These are phyloP conservation scores for Salvelinus alpinus DNA, from an alignment of 2,113 vertebrate genomes.

Conservation along the genomic window DNA sequence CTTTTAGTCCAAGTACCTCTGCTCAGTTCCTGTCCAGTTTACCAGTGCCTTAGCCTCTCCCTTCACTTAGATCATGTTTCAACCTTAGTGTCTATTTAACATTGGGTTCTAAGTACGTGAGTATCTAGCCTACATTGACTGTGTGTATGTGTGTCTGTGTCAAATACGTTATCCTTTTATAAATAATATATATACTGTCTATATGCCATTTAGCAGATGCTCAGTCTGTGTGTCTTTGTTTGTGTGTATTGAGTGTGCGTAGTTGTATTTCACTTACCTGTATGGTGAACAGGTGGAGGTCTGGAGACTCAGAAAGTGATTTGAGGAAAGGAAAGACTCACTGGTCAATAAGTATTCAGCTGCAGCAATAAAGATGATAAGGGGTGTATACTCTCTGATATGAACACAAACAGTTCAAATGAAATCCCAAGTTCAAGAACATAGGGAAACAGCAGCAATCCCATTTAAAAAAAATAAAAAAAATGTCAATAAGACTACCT, in stretches of 20 bases:
- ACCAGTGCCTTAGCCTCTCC: neutral
- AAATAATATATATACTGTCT: too few species aligned
- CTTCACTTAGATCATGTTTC: neutral
- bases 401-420: neutral
- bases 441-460: neutral
- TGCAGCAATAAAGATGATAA: neutral
- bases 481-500: too few species aligned
- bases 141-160: neutral
- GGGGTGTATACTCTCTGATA: neutral
- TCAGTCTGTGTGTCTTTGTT: neutral
- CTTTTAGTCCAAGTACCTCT: too few species aligned
- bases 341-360: constrained; percentile 24
- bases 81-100: neutral
- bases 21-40: neutral
- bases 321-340: neutral
- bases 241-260: neutral
- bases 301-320: constrained; percentile 6
- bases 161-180: too few species aligned
- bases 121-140: neutral
- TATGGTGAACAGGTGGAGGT: constrained; percentile 4
- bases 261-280: constrained; percentile 44
- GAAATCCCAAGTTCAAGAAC: too few species aligned
- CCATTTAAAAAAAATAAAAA: neutral
- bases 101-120: too few species aligned
- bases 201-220: neutral